Conservation (phyloP, 2,888 invertebrate genomes). For the Diaphora mendica region DNA sequence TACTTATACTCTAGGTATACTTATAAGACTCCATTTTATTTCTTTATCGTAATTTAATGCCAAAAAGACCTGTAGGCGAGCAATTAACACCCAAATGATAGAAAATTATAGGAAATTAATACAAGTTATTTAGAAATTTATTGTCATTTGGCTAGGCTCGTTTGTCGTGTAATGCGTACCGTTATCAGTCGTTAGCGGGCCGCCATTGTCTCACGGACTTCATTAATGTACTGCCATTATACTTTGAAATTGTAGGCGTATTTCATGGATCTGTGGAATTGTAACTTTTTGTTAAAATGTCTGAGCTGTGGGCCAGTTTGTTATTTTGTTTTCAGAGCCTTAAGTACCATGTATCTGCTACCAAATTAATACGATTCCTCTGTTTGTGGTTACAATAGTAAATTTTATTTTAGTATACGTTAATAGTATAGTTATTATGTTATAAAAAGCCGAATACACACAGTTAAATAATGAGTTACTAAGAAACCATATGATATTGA, state of each 20-base stretch:
- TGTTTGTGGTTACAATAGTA: neutral
- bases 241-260: conserved; percentile 38
- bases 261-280: conserved; percentile 31
- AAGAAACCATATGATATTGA: too few relatives aligned
- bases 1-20: too few relatives aligned
- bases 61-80: conserved; percentile 14
- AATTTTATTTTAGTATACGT: neutral
- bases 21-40: neutral
- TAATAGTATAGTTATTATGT: too few relatives aligned
- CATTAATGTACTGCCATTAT: conserved; percentile 54
- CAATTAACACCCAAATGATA: conserved; percentile 32
- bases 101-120: conserved; percentile 40
- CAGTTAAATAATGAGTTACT: neutral
- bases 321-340: neutral
- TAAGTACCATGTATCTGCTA: neutral
- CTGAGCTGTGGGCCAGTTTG: conserved; percentile 8
- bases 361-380: neutral
- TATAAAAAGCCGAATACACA: too few relatives aligned
- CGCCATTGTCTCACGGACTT: conserved; percentile 56
- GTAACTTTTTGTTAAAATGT: conserved; percentile 8
- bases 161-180: conserved; percentile 57
- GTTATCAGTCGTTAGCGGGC: conserved; percentile 62
- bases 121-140: conserved; percentile 55
- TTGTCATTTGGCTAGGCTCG: conserved; percentile 49
- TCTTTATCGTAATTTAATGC: neutral